Evolutionary conservation across 2,113 vertebrate genomes (phyloP).

Genomic region (Loxodonta africana): DNA sequence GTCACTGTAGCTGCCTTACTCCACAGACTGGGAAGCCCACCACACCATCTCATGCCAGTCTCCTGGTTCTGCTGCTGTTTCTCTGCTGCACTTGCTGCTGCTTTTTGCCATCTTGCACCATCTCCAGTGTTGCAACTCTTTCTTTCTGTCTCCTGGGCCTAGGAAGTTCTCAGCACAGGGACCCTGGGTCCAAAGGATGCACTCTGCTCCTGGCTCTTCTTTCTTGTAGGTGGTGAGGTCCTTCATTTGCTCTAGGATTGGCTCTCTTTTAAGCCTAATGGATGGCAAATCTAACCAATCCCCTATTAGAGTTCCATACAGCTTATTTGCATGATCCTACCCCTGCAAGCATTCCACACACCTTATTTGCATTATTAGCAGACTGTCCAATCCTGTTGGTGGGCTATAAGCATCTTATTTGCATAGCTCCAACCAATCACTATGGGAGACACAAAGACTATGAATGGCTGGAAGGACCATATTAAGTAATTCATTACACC

Average conservation of each 20-base stretch:
- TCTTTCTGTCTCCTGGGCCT: neutral
- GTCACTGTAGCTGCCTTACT: neutral
- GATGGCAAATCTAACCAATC: neutral
- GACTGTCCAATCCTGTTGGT: no score
- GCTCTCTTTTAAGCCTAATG: neutral
- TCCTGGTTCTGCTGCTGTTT: neutral
- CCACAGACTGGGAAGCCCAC: neutral
- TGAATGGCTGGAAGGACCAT: no score
- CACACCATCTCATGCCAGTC: neutral
- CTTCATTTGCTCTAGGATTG: no score
- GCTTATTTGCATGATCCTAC: neutral
- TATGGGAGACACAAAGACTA: no score
- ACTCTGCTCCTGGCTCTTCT: neutral
- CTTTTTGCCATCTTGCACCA: neutral
- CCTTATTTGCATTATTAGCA: no score
- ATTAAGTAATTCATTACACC: no score
- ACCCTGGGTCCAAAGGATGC: neutral
- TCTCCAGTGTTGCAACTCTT: neutral
- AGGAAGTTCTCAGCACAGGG: no score
- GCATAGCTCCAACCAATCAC: no score
- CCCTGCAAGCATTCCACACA: no score
- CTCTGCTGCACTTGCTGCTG: neutral
- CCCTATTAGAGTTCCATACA: neutral
- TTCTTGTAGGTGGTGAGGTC: neutral
- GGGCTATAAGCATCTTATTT: no score